Evolutionary conservation across 2,888 invertebrate species (phyloP), one percentile per base, ranked within the genome.

Genomic region (Artemia sp.): DNA sequence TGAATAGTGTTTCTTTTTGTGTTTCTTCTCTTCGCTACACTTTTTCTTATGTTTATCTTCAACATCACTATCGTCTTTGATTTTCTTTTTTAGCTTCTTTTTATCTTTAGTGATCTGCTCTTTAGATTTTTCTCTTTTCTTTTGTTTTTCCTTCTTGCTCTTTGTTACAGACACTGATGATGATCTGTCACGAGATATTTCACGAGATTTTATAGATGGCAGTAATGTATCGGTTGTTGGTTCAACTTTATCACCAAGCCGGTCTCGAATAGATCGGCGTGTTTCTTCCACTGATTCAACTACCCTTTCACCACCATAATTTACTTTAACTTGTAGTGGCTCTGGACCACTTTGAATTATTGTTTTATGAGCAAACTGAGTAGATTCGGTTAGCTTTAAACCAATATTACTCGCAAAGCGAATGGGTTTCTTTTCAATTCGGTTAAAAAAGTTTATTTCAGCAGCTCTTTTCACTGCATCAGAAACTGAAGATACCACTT

Each of bases 231-330:
- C 64, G 9, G 19, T 19, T 8, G 19, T n/a, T 8, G 70, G 53
- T 12, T 70, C 70, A 24, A 70, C 68, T 51, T 67, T 70, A 58
- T 70, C 70, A 8, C 70, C 70, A 12, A 70, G 51, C 11, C 70
- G 51, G 14, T 70, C 70, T 1, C 70, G 51, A 10, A 67, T 68
- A 12, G 70, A 70, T 19, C 64, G 64, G 11, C 64, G 64, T 8
- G 64, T 58, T 58, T 58, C 58, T 8, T 58, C 64, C 8, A 58
- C 64, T 24, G 64, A 58, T 58, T 58, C 64, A 24, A 58, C 64
- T 24, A 58, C 64, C 24, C 64, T 58, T 24, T 58, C 64, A 8
- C 64, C 64, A 58, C 64, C 64, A 19, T 58, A 24, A n/a, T 10
- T 58, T n/a, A 58, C 64, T 2, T 19, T 24, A 58, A 58, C 64